Base-by-base conservation (phyloP, 2,113 vertebrate species). In the Cephalopholis sonnerati region DNA sequence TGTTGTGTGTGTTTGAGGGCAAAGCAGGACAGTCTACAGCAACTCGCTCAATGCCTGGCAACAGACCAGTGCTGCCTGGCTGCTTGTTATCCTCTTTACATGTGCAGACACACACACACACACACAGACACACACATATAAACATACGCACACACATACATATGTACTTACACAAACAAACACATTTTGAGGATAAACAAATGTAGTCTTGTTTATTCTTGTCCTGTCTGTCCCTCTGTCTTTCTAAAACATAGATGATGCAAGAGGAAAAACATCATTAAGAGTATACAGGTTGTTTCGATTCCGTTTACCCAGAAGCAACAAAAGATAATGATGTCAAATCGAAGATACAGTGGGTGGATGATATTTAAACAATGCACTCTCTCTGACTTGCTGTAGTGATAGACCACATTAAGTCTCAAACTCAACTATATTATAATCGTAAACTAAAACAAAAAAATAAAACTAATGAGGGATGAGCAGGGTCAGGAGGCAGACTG, bases 41-140 rank as follows among this genome's bases (percentile, higher is more conserved):
- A 69, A 46, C 63, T 71, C 10, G 10, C 65, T 71, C 53, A 36
- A 50, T 57, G 82, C 59, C 74, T 79, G 82, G 86, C 82, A 79
- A 82, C 54, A 51, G 65, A 88, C 74, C 63, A 84, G 53, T 39
- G 17, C 17, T 73, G 77, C 59, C 46, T 65, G 69, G 27, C 48
- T 32, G 36, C 11, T 4, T 54, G 62, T 46, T 77, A n/a, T 61
- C 16, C 2, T 63, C 39, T 55, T 39, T 72, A 68, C 20, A 27
- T 51, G 44, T 41, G 41, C 67, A 50, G 17, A 65, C 50, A 25
- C 27, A 64, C n/a, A 29, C 17, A 74, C 16, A 39, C 0, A 25
- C 12, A 73, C 17, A 58, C 12, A 50, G 18, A 55, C 17, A 59
- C 17, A 75, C 16, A 50, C 1, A 18, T 18, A 18, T 50, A 50